phyloP scores from a whole-genome alignment of 2,113 vertebrate genomes.

The Tetrao urogallus region DNA sequence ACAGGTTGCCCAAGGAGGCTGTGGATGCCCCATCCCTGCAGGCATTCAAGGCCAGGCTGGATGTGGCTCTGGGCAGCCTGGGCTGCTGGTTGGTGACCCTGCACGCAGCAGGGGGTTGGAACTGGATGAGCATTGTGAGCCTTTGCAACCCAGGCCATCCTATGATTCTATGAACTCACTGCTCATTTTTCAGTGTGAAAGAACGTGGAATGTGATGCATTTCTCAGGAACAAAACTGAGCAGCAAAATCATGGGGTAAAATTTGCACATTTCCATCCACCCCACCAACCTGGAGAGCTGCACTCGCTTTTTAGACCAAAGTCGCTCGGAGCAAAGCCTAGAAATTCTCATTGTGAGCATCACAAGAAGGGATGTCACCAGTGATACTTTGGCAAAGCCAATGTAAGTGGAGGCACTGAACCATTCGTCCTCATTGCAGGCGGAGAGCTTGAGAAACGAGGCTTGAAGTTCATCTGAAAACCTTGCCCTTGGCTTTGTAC shows the following conservation, averaged over 20 bases:
- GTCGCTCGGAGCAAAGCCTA: background rate
- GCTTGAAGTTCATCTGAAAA: accelerated
- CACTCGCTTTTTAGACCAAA: background rate
- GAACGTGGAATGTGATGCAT: background rate
- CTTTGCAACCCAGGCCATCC: no score
- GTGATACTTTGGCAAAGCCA: background rate
- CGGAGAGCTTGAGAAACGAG: background rate
- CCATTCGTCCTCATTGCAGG: accelerated
- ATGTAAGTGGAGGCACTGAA: background rate
- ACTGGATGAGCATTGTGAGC: no score
- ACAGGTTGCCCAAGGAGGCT: no score
- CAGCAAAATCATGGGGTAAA: background rate
- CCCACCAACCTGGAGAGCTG: background rate
- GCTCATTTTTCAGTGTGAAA: background rate
- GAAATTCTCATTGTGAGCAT: background rate
- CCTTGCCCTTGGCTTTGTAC: background rate
- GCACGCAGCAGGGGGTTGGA: no score
- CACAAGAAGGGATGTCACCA: background rate
- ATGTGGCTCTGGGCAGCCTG: no score
- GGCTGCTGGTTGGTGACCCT: no score
- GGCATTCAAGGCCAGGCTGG: no score
- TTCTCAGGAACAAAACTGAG: background rate
- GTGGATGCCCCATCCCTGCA: no score
- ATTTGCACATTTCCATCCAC: background rate
- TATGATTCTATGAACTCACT: background rate